Evolutionary conservation across 2,888 invertebrate species (phyloP).

Genomic region (Tholera decimalis): DNA sequence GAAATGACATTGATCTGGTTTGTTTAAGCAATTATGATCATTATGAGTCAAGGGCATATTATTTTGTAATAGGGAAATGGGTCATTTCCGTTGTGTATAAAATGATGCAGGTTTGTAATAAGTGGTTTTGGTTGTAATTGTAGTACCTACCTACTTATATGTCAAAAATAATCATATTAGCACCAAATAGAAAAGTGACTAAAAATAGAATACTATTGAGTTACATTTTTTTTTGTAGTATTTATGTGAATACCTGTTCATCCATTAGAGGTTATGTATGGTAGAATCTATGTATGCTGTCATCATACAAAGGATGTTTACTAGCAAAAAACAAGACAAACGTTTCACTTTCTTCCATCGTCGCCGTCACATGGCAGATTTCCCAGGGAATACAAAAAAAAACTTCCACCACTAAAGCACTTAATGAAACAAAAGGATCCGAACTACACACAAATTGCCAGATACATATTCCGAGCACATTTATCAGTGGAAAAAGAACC

Average conservation of each 20-base stretch:
- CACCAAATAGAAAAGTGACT: no score
- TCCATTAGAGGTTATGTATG: no score
- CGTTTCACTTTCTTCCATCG: constrained; percentile 58
- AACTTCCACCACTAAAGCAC: constrained; percentile 68
- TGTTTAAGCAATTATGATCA: constrained; percentile 3
- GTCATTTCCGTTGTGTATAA: constrained; percentile 23
- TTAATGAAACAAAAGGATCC: constrained; percentile 83
- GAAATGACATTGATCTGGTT: background rate
- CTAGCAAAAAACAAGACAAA: constrained; percentile 48
- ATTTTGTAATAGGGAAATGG: constrained; percentile 37
- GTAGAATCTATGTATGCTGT: constrained; percentile 2
- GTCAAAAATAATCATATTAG: constrained; percentile 1
- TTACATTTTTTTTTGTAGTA: no score
- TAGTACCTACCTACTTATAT: no score
- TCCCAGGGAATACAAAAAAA: constrained; percentile 70
- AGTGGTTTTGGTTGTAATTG: background rate
- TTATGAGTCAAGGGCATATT: constrained; percentile 27
- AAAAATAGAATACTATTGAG: no score
- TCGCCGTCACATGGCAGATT: constrained; percentile 66
- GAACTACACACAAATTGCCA: constrained; percentile 80
- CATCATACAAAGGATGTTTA: constrained; percentile 21
- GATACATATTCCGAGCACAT: constrained; percentile 86
- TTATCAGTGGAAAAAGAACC: constrained; percentile 86
- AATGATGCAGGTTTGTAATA: background rate
- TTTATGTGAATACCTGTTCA: no score